Conservation (phyloP, 2,888 invertebrate species). For the Agrotis ipsilon region DNA sequence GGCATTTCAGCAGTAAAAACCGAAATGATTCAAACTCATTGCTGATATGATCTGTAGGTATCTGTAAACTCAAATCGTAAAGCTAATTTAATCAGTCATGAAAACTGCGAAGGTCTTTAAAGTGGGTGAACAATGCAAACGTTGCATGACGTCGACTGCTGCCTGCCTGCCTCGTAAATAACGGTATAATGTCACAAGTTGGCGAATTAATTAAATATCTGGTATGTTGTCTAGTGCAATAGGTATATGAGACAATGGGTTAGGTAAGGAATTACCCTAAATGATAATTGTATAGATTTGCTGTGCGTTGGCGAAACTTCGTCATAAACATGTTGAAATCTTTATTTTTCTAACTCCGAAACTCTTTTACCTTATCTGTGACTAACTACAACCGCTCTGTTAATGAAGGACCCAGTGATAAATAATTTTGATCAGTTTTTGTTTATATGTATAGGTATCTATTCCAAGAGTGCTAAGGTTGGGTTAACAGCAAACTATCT, state of each 20-base stretch:
- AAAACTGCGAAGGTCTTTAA: slow-evolving; percentile 38
- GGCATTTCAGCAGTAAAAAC: slow-evolving; percentile 28
- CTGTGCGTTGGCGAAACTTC: too few relatives aligned
- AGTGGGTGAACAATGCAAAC: slow-evolving; percentile 38
- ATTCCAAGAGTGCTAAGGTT: too few relatives aligned
- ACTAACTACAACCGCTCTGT: too few relatives aligned
- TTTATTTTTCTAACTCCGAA: too few relatives aligned
- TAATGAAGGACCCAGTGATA: too few relatives aligned
- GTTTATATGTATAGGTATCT: too few relatives aligned
- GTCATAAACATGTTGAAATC: too few relatives aligned
- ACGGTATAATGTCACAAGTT: slow-evolving; percentile 43
- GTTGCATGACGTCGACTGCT: slow-evolving; percentile 51
- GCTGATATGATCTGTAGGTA: slow-evolving; percentile 20
- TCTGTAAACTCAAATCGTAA: slow-evolving; percentile 35
- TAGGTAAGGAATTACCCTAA: neutral
- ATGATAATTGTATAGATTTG: too few relatives aligned
- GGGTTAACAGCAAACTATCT: too few relatives aligned
- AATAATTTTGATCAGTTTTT: too few relatives aligned
- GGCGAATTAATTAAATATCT: slow-evolving; percentile 55
- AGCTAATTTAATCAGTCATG: slow-evolving; percentile 50
- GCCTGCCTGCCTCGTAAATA: slow-evolving; percentile 52
- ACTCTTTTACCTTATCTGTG: too few relatives aligned
- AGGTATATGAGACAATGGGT: neutral
- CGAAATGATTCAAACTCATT: slow-evolving; percentile 8
- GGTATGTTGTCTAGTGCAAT: slow-evolving; percentile 17